Conservation (phyloP, 2,888 invertebrate genomes). For the Drosophila kuntzei region DNA sequence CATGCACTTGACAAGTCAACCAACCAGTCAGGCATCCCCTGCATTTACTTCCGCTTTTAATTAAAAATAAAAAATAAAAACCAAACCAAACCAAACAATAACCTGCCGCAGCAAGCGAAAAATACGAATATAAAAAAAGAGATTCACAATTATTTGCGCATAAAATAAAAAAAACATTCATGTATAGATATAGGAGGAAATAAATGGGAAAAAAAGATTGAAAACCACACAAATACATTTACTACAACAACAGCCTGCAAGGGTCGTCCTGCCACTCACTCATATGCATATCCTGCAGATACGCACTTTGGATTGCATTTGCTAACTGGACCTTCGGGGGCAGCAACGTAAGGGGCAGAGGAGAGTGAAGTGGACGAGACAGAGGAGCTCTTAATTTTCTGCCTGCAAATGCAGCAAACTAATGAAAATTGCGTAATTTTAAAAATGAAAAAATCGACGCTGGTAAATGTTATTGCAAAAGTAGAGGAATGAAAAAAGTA, state of each 20-base stretch:
- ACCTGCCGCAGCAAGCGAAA: slow-evolving; percentile 59
- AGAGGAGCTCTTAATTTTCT: slow-evolving; percentile 70
- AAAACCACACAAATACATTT: slow-evolving; percentile 74
- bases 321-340: slow-evolving; percentile 26
- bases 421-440: slow-evolving; percentile 83
- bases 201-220: slow-evolving; percentile 61
- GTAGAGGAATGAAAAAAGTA: slow-evolving; percentile 7
- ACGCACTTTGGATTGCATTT: slow-evolving; percentile 67
- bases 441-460: slow-evolving; percentile 59
- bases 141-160: slow-evolving; percentile 80
- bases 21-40: slow-evolving; percentile 41
- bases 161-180: slow-evolving; percentile 53
- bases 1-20: slow-evolving; percentile 64
- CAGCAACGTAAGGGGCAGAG: not conserved
- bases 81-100: slow-evolving; percentile 78
- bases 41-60: slow-evolving; percentile 80
- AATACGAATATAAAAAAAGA: slow-evolving; percentile 52
- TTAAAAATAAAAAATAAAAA: slow-evolving; percentile 79
- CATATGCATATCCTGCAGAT: slow-evolving; percentile 75
- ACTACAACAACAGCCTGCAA: slow-evolving; percentile 58
- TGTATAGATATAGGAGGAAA: slow-evolving; percentile 28
- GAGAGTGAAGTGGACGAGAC: slow-evolving; percentile 19
- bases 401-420: slow-evolving; percentile 78
- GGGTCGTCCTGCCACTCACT: slow-evolving; percentile 64
- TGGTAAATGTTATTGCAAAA: slow-evolving; percentile 35